Percentiles rank a stretch among this genome's conserved stretches.
Evolutionary conservation across 1,140 invertebrate species (phyloP).

Genomic region (Lepidurus apus): DNA sequence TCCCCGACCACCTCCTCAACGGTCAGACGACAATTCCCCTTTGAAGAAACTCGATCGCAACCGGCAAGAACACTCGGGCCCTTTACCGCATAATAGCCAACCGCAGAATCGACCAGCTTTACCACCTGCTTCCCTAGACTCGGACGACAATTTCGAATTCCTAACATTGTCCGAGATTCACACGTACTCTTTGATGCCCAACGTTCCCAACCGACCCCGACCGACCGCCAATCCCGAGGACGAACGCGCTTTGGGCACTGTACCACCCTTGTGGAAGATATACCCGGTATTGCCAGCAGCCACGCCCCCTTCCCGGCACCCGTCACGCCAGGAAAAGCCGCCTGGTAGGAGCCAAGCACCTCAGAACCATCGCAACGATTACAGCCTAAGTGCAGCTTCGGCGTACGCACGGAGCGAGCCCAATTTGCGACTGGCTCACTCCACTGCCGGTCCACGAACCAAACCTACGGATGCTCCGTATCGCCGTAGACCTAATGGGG

Average conservation of each 20-base stretch:
- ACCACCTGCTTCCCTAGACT: background rate
- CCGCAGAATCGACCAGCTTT: background rate
- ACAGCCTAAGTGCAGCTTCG: conserved; percentile 29
- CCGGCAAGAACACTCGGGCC: background rate
- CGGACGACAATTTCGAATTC: background rate
- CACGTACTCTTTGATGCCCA: background rate
- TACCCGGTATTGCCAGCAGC: conserved; percentile 24
- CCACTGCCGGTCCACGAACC: background rate
- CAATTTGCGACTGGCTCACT: background rate
- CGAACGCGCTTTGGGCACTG: background rate
- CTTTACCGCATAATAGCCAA: background rate
- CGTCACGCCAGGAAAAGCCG: conserved; percentile 7
- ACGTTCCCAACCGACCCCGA: background rate
- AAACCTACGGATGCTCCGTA: conserved; percentile 22
- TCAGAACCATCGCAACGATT: conserved; percentile 26
- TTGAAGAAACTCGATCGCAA: background rate
- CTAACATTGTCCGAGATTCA: background rate
- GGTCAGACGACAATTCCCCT: background rate
- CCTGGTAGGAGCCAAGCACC: background rate
- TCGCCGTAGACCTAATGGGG: conserved; percentile 21
- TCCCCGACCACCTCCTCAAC: background rate
- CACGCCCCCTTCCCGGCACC: conserved; percentile 28
- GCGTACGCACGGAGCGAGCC: conserved; percentile 28
- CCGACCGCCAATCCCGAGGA: background rate
- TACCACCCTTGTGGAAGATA: conserved; percentile 24